Conservation (phyloP, 2,888 invertebrate species). For the Troglohyphantes excavatus region DNA sequence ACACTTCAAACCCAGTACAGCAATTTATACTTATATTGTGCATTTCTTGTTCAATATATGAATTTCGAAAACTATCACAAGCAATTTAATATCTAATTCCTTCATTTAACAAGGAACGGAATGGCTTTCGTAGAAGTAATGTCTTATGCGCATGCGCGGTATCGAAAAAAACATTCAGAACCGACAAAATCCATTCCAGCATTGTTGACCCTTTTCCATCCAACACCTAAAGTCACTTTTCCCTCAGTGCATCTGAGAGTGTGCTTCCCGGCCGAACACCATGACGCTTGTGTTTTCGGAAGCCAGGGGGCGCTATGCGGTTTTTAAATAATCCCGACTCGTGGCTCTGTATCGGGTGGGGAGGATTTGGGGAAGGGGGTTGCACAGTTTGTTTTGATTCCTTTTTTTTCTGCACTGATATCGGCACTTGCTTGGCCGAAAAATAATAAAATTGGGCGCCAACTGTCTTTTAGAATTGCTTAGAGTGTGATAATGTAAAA, state of each 20-base stretch:
- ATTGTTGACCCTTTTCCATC: not conserved
- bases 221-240: not conserved
- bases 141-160: not conserved
- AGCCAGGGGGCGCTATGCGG: constrained; percentile 28
- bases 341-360: constrained; percentile 48
- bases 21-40: no score
- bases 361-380: constrained; percentile 58
- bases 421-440: not conserved
- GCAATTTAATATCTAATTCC: no score
- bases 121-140: no score
- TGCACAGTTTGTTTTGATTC: constrained; percentile 11
- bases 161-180: not conserved
- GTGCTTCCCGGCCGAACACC: not conserved
- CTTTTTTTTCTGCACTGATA: not conserved
- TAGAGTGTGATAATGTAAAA: not conserved
- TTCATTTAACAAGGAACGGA: no score
- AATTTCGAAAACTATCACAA: no score
- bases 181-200: not conserved
- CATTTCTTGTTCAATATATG: no score
- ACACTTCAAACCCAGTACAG: no score
- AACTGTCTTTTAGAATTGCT: not conserved
- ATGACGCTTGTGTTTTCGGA: constrained; percentile 57
- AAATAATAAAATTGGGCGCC: not conserved
- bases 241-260: not conserved
- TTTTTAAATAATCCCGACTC: constrained; percentile 73